A percentile compares a stretch with the other conserved stretches of the same genome.
Conservation (phyloP, 2,797 vertebrate genomes). For the Lagodon rhomboides region DNA sequence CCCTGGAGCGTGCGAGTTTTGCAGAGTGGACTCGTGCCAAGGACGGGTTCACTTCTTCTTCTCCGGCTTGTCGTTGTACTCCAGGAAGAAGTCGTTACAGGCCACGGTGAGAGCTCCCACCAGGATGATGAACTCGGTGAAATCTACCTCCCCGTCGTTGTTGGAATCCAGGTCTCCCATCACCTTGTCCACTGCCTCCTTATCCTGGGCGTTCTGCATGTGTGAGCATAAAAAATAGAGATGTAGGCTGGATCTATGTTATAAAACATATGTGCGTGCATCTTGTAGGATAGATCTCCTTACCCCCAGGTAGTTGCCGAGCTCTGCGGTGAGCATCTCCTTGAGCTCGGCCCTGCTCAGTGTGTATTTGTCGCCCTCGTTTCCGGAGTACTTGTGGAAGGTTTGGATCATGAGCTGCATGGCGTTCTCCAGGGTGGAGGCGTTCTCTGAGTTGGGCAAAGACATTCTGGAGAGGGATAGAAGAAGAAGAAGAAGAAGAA, state of each 20-base stretch:
- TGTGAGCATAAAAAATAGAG: conserved; percentile 13
- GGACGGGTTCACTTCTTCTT: conserved; percentile 76
- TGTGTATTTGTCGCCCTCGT: conserved; percentile 88
- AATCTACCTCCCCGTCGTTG: conserved; percentile 88
- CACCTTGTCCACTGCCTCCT: conserved; percentile 87
- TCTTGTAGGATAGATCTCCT: conserved; percentile 39
- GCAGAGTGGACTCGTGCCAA: conserved; percentile 3
- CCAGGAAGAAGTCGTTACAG: conserved; percentile 89
- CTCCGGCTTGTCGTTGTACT: conserved; percentile 83
- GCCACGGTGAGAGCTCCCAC: conserved; percentile 88
- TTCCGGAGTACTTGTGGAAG: conserved; percentile 89
- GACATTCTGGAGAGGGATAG: conserved; percentile 79
- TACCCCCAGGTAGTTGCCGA: conserved; percentile 88
- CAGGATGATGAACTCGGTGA: conserved; percentile 88
- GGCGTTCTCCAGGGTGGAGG: conserved; percentile 86
- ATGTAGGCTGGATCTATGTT: neutral
- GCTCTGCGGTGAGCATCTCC: conserved; percentile 85
- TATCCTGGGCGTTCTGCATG: conserved; percentile 86
- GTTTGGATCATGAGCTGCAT: conserved; percentile 90
- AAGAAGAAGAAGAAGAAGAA: conserved; percentile 4
- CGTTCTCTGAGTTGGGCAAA: conserved; percentile 78
- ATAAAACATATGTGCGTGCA: neutral
- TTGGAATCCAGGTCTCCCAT: conserved; percentile 88
- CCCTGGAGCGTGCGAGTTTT: conserved; percentile 48
- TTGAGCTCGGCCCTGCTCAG: conserved; percentile 86